These are phyloP conservation scores for Ectropis grisescens DNA, from an alignment of 1,140 invertebrate genomes.

Conservation along the genomic window DNA sequence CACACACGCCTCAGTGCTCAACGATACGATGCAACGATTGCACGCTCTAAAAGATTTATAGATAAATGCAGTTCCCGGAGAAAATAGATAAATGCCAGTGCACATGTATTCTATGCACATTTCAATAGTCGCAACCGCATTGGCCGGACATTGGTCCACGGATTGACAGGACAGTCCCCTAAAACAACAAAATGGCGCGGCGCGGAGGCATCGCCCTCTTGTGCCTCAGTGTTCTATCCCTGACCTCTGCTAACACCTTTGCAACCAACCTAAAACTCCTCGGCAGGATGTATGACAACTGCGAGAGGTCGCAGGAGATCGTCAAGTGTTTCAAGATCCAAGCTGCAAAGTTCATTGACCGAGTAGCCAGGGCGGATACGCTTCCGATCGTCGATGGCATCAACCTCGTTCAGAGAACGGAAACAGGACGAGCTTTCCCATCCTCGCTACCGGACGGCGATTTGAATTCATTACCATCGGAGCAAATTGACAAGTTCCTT, in stretches of 20 bases:
- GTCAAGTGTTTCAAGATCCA: conserved; percentile 78
- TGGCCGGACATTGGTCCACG: conserved; percentile 41
- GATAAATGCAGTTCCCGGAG: conserved; percentile 68
- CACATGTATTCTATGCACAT: conserved; percentile 61
- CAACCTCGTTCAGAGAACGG: conserved; percentile 53
- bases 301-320: conserved; percentile 72
- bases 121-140: conserved; percentile 58
- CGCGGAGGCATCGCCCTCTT: conserved; percentile 45
- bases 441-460: conserved; percentile 60
- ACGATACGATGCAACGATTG: conserved; percentile 64
- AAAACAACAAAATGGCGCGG: conserved; percentile 38
- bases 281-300: conserved; percentile 73
- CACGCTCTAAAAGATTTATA: conserved; percentile 72
- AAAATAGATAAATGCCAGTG: conserved; percentile 71
- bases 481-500: conserved; percentile 72
- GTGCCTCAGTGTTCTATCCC: conserved; percentile 35
- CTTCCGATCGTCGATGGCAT: conserved; percentile 76
- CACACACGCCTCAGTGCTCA: conserved; percentile 56
- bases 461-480: conserved; percentile 61
- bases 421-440: conserved; percentile 41
- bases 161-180: conserved; percentile 24
- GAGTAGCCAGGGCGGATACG: conserved; percentile 72
- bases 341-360: conserved; percentile 73
- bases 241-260: conserved; percentile 40
- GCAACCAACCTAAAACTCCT: conserved; percentile 54